Percentiles rank a stretch among this genome's conserved stretches.
These are phyloP conservation scores for Datnioides undecimradiatus DNA, from an alignment of 2,113 vertebrate species.

Conservation along the genomic window DNA sequence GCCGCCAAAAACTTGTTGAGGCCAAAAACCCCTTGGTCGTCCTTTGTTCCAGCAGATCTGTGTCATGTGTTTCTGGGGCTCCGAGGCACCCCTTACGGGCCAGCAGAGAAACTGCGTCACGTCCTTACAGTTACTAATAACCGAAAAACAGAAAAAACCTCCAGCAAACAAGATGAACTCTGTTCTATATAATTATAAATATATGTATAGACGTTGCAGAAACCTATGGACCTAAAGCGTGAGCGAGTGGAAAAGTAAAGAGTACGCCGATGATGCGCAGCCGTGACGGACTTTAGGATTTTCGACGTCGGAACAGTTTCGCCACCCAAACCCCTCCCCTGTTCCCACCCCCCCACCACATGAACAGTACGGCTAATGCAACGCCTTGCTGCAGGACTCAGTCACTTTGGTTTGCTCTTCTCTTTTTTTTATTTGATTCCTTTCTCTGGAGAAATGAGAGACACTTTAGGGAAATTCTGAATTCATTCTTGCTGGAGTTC, in stretches of 20 bases:
- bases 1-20: constrained; percentile 73
- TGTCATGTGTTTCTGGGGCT: constrained; percentile 75
- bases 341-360: constrained; percentile 44
- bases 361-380: constrained; percentile 58
- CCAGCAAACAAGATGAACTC: constrained; percentile 76
- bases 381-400: constrained; percentile 52
- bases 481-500: constrained; percentile 69
- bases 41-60: constrained; percentile 76
- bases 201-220: constrained; percentile 83
- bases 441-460: constrained; percentile 69
- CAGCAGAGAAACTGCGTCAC: constrained; percentile 68
- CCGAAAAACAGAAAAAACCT: constrained; percentile 73
- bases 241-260: constrained; percentile 53
- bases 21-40: constrained; percentile 72
- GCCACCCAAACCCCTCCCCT: constrained; percentile 25
- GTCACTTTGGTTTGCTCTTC: constrained; percentile 57
- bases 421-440: constrained; percentile 55
- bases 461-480: constrained; percentile 73
- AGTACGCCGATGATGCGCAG: constrained; percentile 50
- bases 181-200: constrained; percentile 83
- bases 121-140: constrained; percentile 74
- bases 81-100: constrained; percentile 48
- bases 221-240: constrained; percentile 76
- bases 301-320: constrained; percentile 64
- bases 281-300: constrained; percentile 68